A percentile compares a stretch with the other conserved stretches of the same genome.
phyloP scores from a whole-genome alignment of 2,797 vertebrate genomes.

The Ataeniobius toweri region DNA sequence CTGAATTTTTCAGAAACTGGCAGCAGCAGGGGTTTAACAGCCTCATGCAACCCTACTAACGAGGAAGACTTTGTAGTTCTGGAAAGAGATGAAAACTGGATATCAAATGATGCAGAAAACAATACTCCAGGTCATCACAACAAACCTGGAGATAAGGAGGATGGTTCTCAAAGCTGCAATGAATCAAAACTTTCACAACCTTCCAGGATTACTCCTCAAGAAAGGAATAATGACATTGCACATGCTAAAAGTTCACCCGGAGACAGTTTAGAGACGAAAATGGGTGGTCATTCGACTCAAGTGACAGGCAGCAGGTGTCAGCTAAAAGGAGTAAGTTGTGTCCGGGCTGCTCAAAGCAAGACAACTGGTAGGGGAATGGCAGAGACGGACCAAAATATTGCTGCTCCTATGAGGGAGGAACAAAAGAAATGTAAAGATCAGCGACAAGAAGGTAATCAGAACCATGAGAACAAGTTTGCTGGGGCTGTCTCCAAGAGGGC shows the following conservation, averaged over 20 bases:
- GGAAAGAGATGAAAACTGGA: constrained; percentile 57
- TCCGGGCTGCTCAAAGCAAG: constrained; percentile 40
- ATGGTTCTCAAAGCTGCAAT: not conserved
- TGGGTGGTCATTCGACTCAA: constrained; percentile 60
- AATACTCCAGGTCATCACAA: constrained; percentile 1
- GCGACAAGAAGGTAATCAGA: constrained; percentile 14
- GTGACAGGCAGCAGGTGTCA: constrained; percentile 71
- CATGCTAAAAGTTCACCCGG: constrained; percentile 27
- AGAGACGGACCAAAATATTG: constrained; percentile 31
- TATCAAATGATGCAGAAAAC: constrained; percentile 33
- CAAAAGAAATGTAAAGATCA: constrained; percentile 21
- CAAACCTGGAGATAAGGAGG: constrained; percentile 22
- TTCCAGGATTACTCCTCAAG: constrained; percentile 23
- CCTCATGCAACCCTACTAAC: constrained; percentile 31
- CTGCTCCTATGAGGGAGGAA: constrained; percentile 4
- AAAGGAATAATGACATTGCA: constrained; percentile 13
- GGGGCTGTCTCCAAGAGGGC: constrained; percentile 54
- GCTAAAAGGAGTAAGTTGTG: constrained; percentile 62
- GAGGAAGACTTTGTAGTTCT: constrained; percentile 70
- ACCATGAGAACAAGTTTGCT: constrained; percentile 46
- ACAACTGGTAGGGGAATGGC: constrained; percentile 46
- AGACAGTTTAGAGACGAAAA: constrained; percentile 42
- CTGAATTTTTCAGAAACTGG: constrained; percentile 29
- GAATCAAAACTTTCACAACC: not conserved
- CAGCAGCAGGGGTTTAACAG: constrained; percentile 7